Percentiles rank a stretch among this genome's conserved stretches.
Evolutionary conservation across 2,888 invertebrate genomes (phyloP).

Genomic region (Callyntrura sp.): DNA sequence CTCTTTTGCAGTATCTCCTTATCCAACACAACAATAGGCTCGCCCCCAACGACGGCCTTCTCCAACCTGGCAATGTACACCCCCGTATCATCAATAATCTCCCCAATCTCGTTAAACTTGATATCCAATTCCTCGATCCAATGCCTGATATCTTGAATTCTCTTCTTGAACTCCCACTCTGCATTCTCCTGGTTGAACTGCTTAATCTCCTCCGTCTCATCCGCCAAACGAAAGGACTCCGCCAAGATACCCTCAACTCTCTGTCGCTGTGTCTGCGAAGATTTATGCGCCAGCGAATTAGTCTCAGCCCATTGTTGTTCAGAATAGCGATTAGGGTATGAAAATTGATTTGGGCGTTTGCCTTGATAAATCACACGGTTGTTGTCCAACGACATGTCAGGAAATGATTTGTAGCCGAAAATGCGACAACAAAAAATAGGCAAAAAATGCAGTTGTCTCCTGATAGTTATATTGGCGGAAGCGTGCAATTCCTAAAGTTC

Average conservation of each 20-base stretch:
- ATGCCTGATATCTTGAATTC: conserved; percentile 58
- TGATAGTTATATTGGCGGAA: too few species aligned
- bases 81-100: conserved; percentile 48
- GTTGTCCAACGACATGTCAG: too few species aligned
- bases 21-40: conserved; percentile 40
- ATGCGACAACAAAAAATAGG: too few species aligned
- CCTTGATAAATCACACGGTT: conserved; percentile 50
- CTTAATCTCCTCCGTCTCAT: conserved; percentile 64
- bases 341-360: conserved; percentile 48
- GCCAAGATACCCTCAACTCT: conserved; percentile 55
- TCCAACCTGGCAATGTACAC: conserved; percentile 56
- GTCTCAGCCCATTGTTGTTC: conserved; percentile 60
- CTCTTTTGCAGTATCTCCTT: conserved; percentile 48
- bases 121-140: conserved; percentile 66
- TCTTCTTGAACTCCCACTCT: conserved; percentile 54
- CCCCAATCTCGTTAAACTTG: conserved; percentile 63
- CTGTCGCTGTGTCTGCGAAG: conserved; percentile 46
- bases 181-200: conserved; percentile 59
- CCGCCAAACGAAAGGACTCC: conserved; percentile 60
- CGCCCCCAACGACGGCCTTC: conserved; percentile 30
- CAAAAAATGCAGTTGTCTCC: too few species aligned
- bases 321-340: conserved; percentile 48
- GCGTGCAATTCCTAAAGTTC: too few species aligned
- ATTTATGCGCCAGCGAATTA: conserved; percentile 40
- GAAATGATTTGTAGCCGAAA: too few species aligned